Base-by-base conservation (phyloP, 2,888 invertebrate species). In the Ophonus ardosiacus region DNA sequence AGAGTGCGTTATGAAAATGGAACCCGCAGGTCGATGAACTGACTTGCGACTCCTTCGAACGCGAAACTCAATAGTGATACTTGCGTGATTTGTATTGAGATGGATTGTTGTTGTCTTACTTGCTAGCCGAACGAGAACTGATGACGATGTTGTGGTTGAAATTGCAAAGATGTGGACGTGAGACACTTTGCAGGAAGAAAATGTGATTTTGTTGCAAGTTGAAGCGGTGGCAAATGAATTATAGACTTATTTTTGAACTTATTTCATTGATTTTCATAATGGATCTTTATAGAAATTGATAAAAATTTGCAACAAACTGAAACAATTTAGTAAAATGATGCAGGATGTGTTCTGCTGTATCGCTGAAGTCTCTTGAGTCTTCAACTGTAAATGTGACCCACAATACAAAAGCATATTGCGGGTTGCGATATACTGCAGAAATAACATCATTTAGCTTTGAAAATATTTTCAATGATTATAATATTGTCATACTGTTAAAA, bases 1-100 rank as follows among this genome's bases (percentile, higher is more conserved):
- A 90, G 90, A 90, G 90, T 90, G 89, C 89, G 89, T 89, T 89
- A 89, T 88, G 85, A 88, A 88, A 90, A 89, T 89, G 87, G 87
- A 88, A 87, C 87, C 87, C 86, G 79, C 68, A 87, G 88, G 88
- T 88, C 88, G 88, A 88, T 88, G 88, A 89, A 88, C 89, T 87
- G 68, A 59, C 79, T 78, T 84, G 63, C 78, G 78, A 57, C 31
- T 78, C 8, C 17, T 18, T 71, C 40, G 38, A 40, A 74, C 43
- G 74, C 43, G 43, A 65, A 65, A 68, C 24, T 74, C n/a, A 7
- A n/a, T 6, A 74, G 38, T 31, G 18, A 68, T 43, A 71, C 71
- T 78, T 57, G 59, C 78, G 56, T 78, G 56, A 21, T 56, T 17
- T 56, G 43, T 56, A 18, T 51, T 71, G 71, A 65, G 82, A 40